Base-by-base conservation (phyloP, 2,888 invertebrate genomes). In the Leptopilina drosophilae region DNA sequence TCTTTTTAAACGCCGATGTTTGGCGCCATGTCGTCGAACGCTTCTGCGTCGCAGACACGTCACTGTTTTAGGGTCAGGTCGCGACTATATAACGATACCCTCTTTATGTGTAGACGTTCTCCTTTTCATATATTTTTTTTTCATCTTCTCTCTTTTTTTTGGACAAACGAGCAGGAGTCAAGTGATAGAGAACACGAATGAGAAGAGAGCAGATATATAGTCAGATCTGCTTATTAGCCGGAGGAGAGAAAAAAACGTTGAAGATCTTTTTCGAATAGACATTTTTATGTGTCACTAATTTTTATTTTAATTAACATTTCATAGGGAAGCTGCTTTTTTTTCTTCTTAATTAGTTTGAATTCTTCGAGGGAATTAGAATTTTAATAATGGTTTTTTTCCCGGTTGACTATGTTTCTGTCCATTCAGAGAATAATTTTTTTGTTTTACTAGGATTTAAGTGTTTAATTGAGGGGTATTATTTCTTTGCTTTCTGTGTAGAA, bases 11-110 rank as follows among this genome's bases (percentile, higher is more conserved):
- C 12, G 33, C 12, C 15, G 69, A 69, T 49, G 14, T 15, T 53
- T 49, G 53, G 53, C 53, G 69, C 69, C 69, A 14, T 53, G 53
- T 53, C 26, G 20, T 69, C 49, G 49, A 53, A 53, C 49, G 14
- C 69, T 69, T 66, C 20, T 53, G 53, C 53, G 53, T 69, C 69
- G 69, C 26, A 53, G 53, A 69, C 26, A 69, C 53, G 69, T 53
- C 69, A 69, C 15, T 67, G 67, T 15, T 67, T 67, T 67, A 67
- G 67, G 67, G 67, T 49, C 67, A 46, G 46, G 67, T 67, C 67
- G 20, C 67, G 67, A 46, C 67, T 67, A 46, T 46, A 46, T 46
- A 67, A 67, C 67, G 59, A 59, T 59, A 59, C 59, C n/a, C 59
- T 59, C 59, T 59, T 59, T 59, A 59, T 59, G 59, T 59, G 59